phyloP scores from a whole-genome alignment of 2,113 vertebrate species.

The Pycnonotus jocosus region DNA sequence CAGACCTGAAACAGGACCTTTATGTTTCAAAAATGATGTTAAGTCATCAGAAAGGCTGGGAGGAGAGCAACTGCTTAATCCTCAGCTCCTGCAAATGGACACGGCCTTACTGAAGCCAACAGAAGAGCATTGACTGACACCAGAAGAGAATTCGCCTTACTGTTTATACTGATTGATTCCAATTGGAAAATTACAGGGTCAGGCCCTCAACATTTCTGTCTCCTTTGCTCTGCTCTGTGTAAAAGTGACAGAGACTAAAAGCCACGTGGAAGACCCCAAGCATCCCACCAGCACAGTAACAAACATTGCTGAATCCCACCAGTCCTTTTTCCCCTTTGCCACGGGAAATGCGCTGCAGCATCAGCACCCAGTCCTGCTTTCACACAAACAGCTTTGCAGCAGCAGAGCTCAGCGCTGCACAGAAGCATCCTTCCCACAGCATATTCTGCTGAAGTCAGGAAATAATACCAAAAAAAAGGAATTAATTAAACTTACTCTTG shows the following conservation, averaged over 20 bases:
- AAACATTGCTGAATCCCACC: neutral
- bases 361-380: neutral
- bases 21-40: conserved; percentile 1
- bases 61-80: neutral
- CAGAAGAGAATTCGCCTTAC: neutral
- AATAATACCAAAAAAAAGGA: neutral
- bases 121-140: neutral
- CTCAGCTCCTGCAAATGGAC: neutral
- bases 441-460: neutral
- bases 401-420: neutral
- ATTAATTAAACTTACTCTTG: neutral
- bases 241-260: neutral
- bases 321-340: neutral
- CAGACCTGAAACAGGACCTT: neutral
- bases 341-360: neutral
- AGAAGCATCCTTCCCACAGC: neutral
- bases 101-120: neutral
- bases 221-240: neutral
- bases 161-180: neutral
- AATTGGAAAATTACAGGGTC: neutral
- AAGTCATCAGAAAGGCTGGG: neutral
- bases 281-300: neutral
- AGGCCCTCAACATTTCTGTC: neutral
- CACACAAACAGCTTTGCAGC: neutral
- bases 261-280: neutral